These are phyloP conservation scores for Leucoraja ocellata DNA, from an alignment of 2,797 vertebrate species.

Conservation along the genomic window DNA sequence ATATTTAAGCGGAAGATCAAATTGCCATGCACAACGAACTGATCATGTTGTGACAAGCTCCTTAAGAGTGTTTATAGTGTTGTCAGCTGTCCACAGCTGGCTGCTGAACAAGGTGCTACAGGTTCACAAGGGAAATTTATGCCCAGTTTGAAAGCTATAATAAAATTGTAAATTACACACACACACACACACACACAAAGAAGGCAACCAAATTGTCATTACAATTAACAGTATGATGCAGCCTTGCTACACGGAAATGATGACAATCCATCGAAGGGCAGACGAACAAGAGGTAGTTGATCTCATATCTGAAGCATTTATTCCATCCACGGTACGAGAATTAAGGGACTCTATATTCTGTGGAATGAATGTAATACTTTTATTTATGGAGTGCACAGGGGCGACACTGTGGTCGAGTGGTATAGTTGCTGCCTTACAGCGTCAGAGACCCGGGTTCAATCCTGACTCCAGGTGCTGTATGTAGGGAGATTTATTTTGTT, in stretches of 20 bases:
- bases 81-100: background rate
- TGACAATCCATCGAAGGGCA: background rate
- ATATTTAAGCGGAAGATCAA: background rate
- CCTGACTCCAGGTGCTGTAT: too few species aligned
- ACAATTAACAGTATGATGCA: background rate
- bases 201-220: background rate
- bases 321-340: constrained; percentile 5
- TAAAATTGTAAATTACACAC: background rate
- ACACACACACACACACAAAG: background rate
- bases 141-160: background rate
- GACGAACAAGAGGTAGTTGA: background rate
- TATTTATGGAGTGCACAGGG: background rate
- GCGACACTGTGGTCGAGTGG: too few species aligned
- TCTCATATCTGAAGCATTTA: background rate
- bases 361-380: constrained; percentile 1
- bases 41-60: background rate
- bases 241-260: background rate
- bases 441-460: too few species aligned
- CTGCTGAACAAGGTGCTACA: background rate
- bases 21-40: background rate
- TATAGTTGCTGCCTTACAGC: too few species aligned
- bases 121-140: background rate
- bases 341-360: background rate
- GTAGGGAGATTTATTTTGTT: too few species aligned
- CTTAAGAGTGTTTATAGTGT: background rate